Conservation (phyloP, 2,888 invertebrate species). For the Phaedon cochleariae region DNA sequence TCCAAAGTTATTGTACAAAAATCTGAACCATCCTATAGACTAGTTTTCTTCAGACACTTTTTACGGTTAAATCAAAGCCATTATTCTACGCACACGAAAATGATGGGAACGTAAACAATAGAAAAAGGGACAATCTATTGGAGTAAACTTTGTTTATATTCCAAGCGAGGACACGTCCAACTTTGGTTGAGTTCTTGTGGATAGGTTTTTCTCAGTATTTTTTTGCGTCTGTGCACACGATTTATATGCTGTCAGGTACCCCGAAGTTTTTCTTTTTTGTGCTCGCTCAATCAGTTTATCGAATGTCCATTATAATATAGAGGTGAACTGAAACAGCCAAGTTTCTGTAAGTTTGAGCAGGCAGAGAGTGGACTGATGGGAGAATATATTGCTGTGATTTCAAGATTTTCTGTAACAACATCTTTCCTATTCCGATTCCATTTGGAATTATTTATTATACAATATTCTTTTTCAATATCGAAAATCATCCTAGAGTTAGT, state of each 20-base stretch:
- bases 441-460: conserved; percentile 3
- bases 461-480: no score
- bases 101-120: conserved; percentile 16
- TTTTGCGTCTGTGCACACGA: conserved; percentile 25
- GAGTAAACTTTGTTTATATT: conserved; percentile 24
- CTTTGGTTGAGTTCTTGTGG: conserved; percentile 14
- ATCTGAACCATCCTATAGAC: no score
- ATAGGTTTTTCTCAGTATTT: conserved; percentile 25
- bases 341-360: conserved; percentile 6
- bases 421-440: conserved; percentile 5
- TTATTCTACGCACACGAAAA: no score
- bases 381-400: conserved; percentile 9
- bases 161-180: conserved; percentile 17
- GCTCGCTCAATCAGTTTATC: conserved; percentile 18
- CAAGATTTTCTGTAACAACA: neutral
- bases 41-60: no score
- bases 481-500: no score
- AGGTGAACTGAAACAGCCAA: conserved; percentile 10
- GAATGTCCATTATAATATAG: conserved; percentile 21
- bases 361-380: neutral
- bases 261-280: conserved; percentile 35
- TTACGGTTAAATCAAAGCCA: no score
- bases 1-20: no score
- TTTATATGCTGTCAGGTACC: conserved; percentile 39
- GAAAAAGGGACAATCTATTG: conserved; percentile 18